Percentiles rank a stretch among this genome's conserved stretches.
Evolutionary conservation across 2,113 vertebrate species (phyloP).

Genomic region (Coptodon rendalli): DNA sequence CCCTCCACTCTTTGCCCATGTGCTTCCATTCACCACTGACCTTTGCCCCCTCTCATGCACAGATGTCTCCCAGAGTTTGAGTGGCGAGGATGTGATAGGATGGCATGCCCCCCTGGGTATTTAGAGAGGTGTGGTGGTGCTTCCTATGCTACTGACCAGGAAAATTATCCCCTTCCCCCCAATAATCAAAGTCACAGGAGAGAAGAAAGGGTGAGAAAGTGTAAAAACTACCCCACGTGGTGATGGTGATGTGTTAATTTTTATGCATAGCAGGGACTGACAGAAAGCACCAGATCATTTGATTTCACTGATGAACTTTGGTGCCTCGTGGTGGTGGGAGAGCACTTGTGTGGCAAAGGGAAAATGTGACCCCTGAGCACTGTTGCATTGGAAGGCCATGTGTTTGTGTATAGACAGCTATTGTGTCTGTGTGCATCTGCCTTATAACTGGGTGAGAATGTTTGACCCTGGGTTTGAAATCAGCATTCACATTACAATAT

Average conservation of each 20-base stretch:
- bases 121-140: constrained; percentile 63
- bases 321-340: constrained; percentile 29
- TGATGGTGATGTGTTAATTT: constrained; percentile 37
- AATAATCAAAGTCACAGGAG: constrained; percentile 45
- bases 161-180: constrained; percentile 23
- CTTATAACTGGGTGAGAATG: constrained; percentile 31
- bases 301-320: not conserved
- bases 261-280: not conserved
- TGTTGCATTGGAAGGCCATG: constrained; percentile 26
- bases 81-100: constrained; percentile 54
- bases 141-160: constrained; percentile 57
- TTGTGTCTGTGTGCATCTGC: constrained; percentile 8
- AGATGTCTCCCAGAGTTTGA: constrained; percentile 62
- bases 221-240: constrained; percentile 22
- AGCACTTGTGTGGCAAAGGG: constrained; percentile 42
- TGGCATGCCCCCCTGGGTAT: constrained; percentile 44
- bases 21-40: constrained; percentile 44
- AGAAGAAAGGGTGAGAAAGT: constrained; percentile 64
- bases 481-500: not conserved
- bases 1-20: constrained; percentile 18
- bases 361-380: constrained; percentile 49
- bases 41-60: constrained; percentile 52
- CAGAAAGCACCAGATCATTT: constrained; percentile 9
- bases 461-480: constrained; percentile 46
- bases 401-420: not conserved